phyloP scores from a whole-genome alignment of 2,888 invertebrate genomes.

The Atethmia centrago region DNA sequence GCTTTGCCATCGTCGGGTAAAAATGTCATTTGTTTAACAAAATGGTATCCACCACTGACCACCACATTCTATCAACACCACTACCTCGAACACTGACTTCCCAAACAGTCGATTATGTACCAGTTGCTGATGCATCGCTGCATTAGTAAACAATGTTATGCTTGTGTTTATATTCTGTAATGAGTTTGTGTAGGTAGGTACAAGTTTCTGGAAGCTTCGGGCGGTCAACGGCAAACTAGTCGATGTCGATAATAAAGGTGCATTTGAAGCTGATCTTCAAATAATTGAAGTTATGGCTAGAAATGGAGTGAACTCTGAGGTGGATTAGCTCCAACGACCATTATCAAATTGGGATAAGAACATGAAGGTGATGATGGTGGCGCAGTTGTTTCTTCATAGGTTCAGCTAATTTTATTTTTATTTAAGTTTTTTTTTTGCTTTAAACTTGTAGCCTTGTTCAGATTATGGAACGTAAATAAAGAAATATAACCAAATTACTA shows the following conservation, averaged over 20 bases:
- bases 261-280: background rate
- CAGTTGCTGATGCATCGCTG: constrained; percentile 8
- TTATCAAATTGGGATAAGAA: too few relatives aligned
- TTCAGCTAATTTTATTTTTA: too few relatives aligned
- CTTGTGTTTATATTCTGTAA: constrained; percentile 29
- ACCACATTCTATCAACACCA: background rate
- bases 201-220: constrained; percentile 21
- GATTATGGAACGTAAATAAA: too few relatives aligned
- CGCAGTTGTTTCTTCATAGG: too few relatives aligned
- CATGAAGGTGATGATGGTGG: too few relatives aligned
- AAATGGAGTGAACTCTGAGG: too few relatives aligned
- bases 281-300: background rate
- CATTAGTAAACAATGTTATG: constrained; percentile 17
- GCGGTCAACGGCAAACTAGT: background rate
- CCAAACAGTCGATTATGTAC: background rate
- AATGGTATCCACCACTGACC: background rate
- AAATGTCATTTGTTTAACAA: background rate
- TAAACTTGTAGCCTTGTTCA: too few relatives aligned
- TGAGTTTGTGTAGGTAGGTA: constrained; percentile 12
- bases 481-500: background rate
- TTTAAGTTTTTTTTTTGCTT: too few relatives aligned
- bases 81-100: background rate
- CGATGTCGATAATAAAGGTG: constrained; percentile 1
- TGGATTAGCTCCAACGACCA: too few relatives aligned
- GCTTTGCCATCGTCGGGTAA: too few relatives aligned